Base-by-base conservation (phyloP, 1,140 invertebrate species). In the Sminthurides bifidus region DNA sequence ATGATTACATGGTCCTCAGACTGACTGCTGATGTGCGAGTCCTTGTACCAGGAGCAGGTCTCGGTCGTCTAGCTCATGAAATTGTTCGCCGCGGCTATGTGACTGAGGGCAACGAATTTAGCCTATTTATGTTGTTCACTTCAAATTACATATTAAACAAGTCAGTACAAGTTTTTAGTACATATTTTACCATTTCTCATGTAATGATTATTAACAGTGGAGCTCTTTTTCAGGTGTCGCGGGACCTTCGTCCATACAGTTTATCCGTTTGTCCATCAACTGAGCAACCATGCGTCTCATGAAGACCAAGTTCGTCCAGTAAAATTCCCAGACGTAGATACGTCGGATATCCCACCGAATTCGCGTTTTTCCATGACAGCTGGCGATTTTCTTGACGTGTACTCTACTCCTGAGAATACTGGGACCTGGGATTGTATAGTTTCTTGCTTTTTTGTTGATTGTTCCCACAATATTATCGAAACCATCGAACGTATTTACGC, bases 381-480 rank as follows among this genome's bases (percentile, higher is more conserved):
- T 44, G 95, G 92, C n/a, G 48, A 61, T 38, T 66, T 69, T 58
- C 66, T 64, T 4, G 68, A 85, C 80, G 81, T 89, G 19, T 90
- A 89, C 67, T 82, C 76, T 44, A 79, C 80, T 30, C 69, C 76
- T 1, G 79, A 86, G 60, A 74, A 81, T 31, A 8, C 52, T 27
- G 31, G 19, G 19, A 30, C 59, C 2, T 98, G 91, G 85, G 82
- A 96, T 68, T 94, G 89, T 69, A 81, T 98, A 1, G 87, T 87
- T 0, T 93, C 94, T 0, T 95, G 93, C 65, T 98, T 98, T 72
- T 98, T 98, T 69, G 89, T 98, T 54, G 95, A 98, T 70, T 98
- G 95, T 68, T 93, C 93, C 15, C 85, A 88, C 51, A 98, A 98
- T 71, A 83, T 98, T 4, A 84, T 97, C 26, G 82, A 85, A 58